phyloP scores from a whole-genome alignment of 2,888 invertebrate species.

The Rhabditoides inermis region DNA sequence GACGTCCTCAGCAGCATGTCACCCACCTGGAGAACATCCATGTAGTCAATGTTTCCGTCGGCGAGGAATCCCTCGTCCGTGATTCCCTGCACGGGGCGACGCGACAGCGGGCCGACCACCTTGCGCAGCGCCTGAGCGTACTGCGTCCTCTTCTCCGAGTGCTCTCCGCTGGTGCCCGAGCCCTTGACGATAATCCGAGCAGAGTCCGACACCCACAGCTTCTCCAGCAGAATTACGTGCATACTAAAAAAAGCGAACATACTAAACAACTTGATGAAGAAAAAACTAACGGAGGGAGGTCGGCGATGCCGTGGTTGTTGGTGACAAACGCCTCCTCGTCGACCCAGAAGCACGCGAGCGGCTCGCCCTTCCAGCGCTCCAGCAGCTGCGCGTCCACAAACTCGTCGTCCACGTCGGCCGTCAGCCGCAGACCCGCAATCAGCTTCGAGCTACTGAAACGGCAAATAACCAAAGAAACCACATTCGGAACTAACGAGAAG shows the following conservation, averaged over 20 bases:
- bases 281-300: conserved; percentile 12
- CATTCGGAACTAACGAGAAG: conserved; percentile 10
- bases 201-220: conserved; percentile 25
- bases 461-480: neutral
- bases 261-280: neutral
- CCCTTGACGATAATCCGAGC: conserved; percentile 5
- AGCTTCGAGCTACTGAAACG: neutral
- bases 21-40: conserved; percentile 27
- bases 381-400: conserved; percentile 57
- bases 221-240: conserved; percentile 13
- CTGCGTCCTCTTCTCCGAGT: neutral
- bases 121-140: conserved; percentile 2
- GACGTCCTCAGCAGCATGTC: neutral
- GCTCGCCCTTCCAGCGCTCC: conserved; percentile 87
- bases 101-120: conserved; percentile 7
- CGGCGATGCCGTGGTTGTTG: conserved; percentile 10
- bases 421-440: conserved; percentile 54
- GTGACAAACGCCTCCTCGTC: conserved; percentile 19
- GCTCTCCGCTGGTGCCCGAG: neutral
- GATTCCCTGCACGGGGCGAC: neutral
- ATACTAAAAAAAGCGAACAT: conserved; percentile 9
- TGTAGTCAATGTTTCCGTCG: conserved; percentile 15
- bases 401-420: conserved; percentile 68
- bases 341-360: conserved; percentile 53
- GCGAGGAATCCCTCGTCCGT: conserved; percentile 10